Conservation (phyloP, 2,797 vertebrate species). For the Acanthiza pusilla region DNA sequence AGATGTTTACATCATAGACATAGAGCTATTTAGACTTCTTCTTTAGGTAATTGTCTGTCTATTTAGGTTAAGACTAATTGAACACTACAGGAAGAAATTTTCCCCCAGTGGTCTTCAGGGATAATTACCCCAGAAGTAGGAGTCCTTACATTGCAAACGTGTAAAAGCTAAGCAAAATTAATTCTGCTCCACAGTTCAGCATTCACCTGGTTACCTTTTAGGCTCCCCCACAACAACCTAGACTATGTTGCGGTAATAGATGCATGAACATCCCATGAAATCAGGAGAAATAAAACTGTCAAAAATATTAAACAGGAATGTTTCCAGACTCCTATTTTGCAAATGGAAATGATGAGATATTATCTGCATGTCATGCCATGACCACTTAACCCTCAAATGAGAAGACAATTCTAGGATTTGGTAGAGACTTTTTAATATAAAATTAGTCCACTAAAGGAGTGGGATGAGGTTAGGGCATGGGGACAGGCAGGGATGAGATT, state of each 20-base stretch:
- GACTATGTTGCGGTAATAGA: no score
- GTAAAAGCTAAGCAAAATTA: background rate
- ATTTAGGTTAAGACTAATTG: background rate
- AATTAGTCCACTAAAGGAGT: background rate
- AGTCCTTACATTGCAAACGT: background rate
- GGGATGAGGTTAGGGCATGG: background rate
- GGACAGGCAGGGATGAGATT: rapidly evolving
- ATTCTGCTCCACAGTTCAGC: background rate
- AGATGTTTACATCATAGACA: background rate
- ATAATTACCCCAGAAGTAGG: background rate
- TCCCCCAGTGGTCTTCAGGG: background rate
- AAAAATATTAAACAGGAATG: background rate
- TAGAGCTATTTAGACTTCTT: background rate
- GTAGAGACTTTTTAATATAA: background rate
- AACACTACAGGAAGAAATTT: background rate
- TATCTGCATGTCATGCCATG: background rate
- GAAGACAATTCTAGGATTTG: background rate
- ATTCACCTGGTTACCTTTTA: background rate
- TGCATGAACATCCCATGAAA: background rate
- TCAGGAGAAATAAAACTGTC: background rate
- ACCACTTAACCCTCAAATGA: background rate
- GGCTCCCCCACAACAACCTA: background rate
- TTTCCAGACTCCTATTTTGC: background rate
- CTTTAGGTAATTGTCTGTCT: background rate
- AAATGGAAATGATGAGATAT: background rate